Conservation (phyloP, 2,888 invertebrate genomes). For the Phortica magna region DNA sequence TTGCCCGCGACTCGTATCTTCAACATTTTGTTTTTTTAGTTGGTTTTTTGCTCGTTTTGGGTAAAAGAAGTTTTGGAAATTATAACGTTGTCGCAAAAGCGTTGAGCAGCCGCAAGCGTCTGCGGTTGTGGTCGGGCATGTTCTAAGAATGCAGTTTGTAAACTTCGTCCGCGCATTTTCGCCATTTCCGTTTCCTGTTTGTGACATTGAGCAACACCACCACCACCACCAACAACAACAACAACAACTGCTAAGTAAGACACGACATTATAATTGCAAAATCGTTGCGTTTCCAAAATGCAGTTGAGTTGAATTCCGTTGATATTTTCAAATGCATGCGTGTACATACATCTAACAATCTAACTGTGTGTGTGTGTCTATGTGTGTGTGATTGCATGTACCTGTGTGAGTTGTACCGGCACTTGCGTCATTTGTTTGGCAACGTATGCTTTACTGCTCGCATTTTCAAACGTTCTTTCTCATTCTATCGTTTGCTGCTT, state of each 20-base stretch:
- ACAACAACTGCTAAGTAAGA: no score
- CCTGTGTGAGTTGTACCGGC: no score
- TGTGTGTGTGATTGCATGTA: no score
- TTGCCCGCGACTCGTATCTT: not conserved
- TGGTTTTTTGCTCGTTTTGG: not conserved
- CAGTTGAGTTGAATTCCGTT: constrained; percentile 18
- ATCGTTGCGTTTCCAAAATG: constrained; percentile 19
- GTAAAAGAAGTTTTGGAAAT: constrained; percentile 20
- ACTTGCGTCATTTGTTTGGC: constrained; percentile 45
- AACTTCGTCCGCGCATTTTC: constrained; percentile 24
- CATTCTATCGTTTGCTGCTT: not conserved
- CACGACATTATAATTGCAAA: constrained; percentile 32
- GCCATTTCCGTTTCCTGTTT: constrained; percentile 33
- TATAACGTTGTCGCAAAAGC: not conserved
- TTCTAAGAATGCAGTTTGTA: constrained; percentile 13
- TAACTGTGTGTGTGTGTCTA: not conserved
- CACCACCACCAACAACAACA: no score
- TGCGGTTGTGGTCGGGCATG: not conserved
- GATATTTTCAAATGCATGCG: constrained; percentile 10
- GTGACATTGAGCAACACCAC: not conserved
- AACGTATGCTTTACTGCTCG: constrained; percentile 44
- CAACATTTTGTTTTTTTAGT: not conserved
- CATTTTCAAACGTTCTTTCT: constrained; percentile 37
- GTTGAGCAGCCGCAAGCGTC: constrained; percentile 9
- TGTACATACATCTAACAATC: not conserved